Evolutionary conservation across 2,888 invertebrate species (phyloP), one percentile per base, ranked within the genome.

Genomic region (Xestia ashworthii): DNA sequence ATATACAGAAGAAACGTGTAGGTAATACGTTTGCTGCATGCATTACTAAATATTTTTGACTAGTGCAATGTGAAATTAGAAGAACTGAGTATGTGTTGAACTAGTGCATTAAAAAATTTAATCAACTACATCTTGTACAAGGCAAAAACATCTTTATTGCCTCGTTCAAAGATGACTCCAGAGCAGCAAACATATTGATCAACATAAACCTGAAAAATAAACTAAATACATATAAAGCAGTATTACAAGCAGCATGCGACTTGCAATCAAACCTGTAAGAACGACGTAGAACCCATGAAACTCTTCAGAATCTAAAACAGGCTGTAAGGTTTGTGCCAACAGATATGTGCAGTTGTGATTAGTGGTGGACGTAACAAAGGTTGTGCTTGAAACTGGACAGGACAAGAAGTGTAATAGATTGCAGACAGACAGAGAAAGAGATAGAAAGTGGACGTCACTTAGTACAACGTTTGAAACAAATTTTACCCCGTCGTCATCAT

Each of bases 201-300:
- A 44, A 81, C 53, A 65, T 74, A 78, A 78, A 83, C 75, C 84
- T 83, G 82, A 80, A 71, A 77, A 76, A 83, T 19, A 79, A 78
- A 80, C 65, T 68, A 79, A 81, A 81, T 66, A 92, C 84, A 92
- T 87, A 71, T 87, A 90, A 90, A 92, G 88, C 87, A 44, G 89
- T 87, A 89, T 84, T 89, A 85, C 90, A 93, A 90, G 91, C 93
- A 90, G 79, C 95, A 95, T 95, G 96, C 95, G 95, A 96, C 91
- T 92, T 90, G 86, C 91, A 84, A 93, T 87, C 75, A 91, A 89
- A 88, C 82, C 85, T 81, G 81, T 70, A 71, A 38, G 81, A 88
- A 89, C 84, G 87, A 90, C 90, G 89, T 80, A 69, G 86, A 64
- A 82, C 91, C 89, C 83, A 64, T 78, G 82, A 86, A 86, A 66